Percentiles rank a stretch among this genome's conserved stretches.
phyloP scores from a whole-genome alignment of 1,140 invertebrate genomes.

The Lepidurus apus region DNA sequence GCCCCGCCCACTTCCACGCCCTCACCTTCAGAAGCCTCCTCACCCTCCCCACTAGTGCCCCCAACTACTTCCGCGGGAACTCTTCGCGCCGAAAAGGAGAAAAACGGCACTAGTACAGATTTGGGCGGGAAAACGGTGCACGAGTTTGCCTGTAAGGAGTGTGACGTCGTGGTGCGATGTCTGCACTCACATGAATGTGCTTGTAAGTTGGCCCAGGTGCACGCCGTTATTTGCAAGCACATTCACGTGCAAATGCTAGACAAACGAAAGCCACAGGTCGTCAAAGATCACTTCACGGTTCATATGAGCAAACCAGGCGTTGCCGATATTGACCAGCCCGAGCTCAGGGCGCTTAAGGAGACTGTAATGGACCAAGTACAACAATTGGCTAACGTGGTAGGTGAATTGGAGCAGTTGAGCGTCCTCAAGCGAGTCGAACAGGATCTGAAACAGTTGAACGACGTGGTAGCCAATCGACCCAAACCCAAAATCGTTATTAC shows the following conservation, averaged over 20 bases:
- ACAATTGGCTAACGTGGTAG: neutral
- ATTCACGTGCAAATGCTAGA: neutral
- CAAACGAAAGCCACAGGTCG: neutral
- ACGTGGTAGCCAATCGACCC: neutral
- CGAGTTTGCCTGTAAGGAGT: neutral
- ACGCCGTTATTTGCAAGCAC: slow-evolving; percentile 11
- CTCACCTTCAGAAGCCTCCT: neutral
- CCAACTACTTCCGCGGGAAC: neutral
- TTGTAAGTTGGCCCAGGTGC: neutral
- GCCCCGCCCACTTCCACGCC: neutral
- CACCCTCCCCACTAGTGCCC: neutral
- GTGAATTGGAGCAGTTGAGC: neutral
- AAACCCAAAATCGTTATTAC: neutral
- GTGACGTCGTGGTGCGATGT: neutral
- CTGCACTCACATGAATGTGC: neutral
- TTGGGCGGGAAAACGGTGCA: neutral
- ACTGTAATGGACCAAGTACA: neutral
- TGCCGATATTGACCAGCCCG: neutral
- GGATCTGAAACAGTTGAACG: neutral
- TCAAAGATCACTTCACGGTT: neutral
- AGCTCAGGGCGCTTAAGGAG: neutral
- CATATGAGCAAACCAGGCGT: neutral
- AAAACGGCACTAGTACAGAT: neutral
- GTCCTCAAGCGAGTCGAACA: neutral
- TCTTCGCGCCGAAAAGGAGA: neutral